Evolutionary conservation across 2,888 invertebrate genomes (phyloP).

Genomic region (Adela reaumurella): DNA sequence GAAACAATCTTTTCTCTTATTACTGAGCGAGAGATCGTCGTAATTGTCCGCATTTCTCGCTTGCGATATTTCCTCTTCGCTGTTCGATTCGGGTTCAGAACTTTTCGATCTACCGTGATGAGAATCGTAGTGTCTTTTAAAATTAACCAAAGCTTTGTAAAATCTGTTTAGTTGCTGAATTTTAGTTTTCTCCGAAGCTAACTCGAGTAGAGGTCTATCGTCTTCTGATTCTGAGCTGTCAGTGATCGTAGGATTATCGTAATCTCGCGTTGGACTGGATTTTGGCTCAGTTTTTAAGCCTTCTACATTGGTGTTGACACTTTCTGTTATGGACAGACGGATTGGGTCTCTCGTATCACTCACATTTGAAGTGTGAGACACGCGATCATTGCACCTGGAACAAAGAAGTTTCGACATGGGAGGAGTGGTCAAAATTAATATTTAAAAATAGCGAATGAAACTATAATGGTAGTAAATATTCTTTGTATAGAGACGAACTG

Average conservation of each 20-base stretch:
- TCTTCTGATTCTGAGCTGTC: conserved; percentile 16
- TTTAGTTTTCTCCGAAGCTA: conserved; percentile 3
- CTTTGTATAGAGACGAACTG: too few species aligned
- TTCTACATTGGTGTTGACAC: too few species aligned
- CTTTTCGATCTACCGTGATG: conserved; percentile 16
- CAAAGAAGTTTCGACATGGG: too few species aligned
- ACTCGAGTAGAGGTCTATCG: conserved; percentile 22
- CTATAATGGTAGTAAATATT: too few species aligned
- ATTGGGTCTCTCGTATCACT: too few species aligned
- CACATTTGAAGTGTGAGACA: too few species aligned
- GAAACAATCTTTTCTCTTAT: conserved; percentile 31
- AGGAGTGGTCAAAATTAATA: too few species aligned
- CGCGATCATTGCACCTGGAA: too few species aligned
- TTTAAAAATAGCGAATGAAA: too few species aligned
- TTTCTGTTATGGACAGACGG: too few species aligned
- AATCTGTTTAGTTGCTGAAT: conserved; percentile 21
- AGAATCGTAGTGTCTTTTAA: conserved; percentile 27
- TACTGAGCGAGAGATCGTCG: conserved; percentile 34
- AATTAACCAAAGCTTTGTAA: conserved; percentile 28
- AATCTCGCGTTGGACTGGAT: too few species aligned
- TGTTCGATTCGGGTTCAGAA: conserved; percentile 17
- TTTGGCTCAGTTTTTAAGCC: too few species aligned
- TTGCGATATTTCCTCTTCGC: conserved; percentile 23
- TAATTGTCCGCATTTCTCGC: conserved; percentile 11
- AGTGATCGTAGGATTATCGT: not conserved